Evolutionary conservation across 2,888 invertebrate genomes (phyloP), one percentile per base, ranked within the genome.

Genomic region (Folsomia candida): DNA sequence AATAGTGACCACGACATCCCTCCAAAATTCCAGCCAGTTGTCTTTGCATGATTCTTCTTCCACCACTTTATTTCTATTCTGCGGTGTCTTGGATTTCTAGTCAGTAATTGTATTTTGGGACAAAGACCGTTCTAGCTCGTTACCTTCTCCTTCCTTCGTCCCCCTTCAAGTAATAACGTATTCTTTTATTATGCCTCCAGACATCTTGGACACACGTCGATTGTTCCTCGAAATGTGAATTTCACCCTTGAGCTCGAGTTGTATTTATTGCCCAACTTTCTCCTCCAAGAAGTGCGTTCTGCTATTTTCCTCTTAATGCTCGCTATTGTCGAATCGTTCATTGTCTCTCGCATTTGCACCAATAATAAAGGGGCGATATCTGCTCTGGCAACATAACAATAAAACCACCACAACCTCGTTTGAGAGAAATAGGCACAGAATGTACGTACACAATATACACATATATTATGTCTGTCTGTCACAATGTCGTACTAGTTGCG

Each of bases 161-260:
- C 29, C 62, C 29, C 29, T 20, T 62, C 6, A 25, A 20, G 24
- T 9, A 60, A 60, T 60, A 60, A 60, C 62, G 28, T 62, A 29
- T 27, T 62, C 62, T 62, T 62, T 62, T 62, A 62, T 62, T 26
- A 62, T 62, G 26, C 29, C 29, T 26, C 62, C 62, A 62, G 29
- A 62, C 62, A 62, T 62, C 62, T 62, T 62, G 28, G 62, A 62
- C 62, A n/a, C n/a, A 62, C 37, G 62, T 62, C 37, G 14, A 62
- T 62, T 62, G 14, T 62, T 62, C 62, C 18, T 26, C 9, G 18
- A 59, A 59, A 59, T 59, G 25, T 24, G 26, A 18, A 59, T 24
- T 59, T 24, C 26, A 59, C 25, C 20, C 59, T 18, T 25, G 20
- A 59, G 47, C 47, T 11, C 18, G 47, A 9, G 9, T 18, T 47